Evolutionary conservation across 64 coral and sea anemone genomes (phyloP).

Genomic region (Montipora foliosa): DNA sequence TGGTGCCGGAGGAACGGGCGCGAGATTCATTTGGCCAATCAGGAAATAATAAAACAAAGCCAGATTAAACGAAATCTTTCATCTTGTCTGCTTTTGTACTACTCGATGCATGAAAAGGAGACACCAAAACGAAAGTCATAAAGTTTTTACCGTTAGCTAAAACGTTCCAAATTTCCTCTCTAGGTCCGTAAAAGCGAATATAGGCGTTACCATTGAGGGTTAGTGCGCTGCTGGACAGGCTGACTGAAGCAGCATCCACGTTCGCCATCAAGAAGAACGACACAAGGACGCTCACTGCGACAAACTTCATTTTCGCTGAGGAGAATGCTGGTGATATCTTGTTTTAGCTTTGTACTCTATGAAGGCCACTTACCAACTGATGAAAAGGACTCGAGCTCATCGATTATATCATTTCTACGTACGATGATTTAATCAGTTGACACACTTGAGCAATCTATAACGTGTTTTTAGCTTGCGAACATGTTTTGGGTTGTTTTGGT

Average conservation of each 20-base stretch:
- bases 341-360: background rate
- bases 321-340: background rate
- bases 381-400: background rate
- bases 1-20: too few species aligned
- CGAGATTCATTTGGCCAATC: too few species aligned
- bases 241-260: constrained; percentile 16
- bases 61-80: too few species aligned
- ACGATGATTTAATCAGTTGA: background rate
- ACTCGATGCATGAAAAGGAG: background rate
- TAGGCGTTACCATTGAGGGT: constrained; percentile 49
- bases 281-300: background rate
- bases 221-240: background rate
- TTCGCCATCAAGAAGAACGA: background rate
- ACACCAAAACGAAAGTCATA: background rate
- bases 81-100: background rate
- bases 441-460: background rate
- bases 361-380: background rate
- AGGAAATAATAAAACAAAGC: too few species aligned
- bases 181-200: constrained; percentile 6
- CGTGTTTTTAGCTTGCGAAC: background rate
- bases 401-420: too few species aligned
- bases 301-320: background rate
- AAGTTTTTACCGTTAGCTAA: constrained; percentile 23
- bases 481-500: background rate
- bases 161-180: constrained; percentile 24